Evolutionary conservation across 1,140 invertebrate genomes (phyloP).

Genomic region (Drosophila gunungcola): DNA sequence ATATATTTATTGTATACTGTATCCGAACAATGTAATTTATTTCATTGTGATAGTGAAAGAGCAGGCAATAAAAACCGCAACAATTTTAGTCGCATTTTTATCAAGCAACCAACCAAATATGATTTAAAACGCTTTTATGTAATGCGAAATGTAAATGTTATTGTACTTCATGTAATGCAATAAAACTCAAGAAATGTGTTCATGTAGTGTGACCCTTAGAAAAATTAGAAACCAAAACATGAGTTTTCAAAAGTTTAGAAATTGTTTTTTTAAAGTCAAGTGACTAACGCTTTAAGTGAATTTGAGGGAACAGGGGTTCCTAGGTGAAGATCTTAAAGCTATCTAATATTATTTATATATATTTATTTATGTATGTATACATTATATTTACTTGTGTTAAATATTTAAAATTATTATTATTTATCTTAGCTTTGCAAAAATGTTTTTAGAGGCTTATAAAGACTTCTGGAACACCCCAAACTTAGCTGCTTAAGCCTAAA

Average conservation of each 20-base stretch:
- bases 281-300: too few species aligned
- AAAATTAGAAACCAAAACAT: not conserved
- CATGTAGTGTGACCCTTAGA: slow-evolving; percentile 62
- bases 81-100: slow-evolving; percentile 68
- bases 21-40: slow-evolving; percentile 73
- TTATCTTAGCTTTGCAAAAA: not conserved
- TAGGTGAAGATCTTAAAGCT: too few species aligned
- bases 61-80: slow-evolving; percentile 67
- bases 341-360: too few species aligned
- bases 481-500: slow-evolving; percentile 6
- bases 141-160: slow-evolving; percentile 75
- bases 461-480: not conserved
- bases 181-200: slow-evolving; percentile 69
- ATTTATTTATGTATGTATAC: too few species aligned
- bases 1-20: slow-evolving; percentile 59
- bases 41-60: slow-evolving; percentile 71
- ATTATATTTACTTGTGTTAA: too few species aligned
- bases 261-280: not conserved
- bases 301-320: too few species aligned
- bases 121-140: slow-evolving; percentile 68
- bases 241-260: not conserved
- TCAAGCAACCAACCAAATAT: slow-evolving; percentile 42
- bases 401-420: not conserved
- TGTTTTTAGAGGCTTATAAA: not conserved
- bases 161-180: slow-evolving; percentile 70